These are phyloP conservation scores for Tricholaema leucomelas DNA, from an alignment of 2,113 vertebrate genomes.

Conservation along the genomic window DNA sequence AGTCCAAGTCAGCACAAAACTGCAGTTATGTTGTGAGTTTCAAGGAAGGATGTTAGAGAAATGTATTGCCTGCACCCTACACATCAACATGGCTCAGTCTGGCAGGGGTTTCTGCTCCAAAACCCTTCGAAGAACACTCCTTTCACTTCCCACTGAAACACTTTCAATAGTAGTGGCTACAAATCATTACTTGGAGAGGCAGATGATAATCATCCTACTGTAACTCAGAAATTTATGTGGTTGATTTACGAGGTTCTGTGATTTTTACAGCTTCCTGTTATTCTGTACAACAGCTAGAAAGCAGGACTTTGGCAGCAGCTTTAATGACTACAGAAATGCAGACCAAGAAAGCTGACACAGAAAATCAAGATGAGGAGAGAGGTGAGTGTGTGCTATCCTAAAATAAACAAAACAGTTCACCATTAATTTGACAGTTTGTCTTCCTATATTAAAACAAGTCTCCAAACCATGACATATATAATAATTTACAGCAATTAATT, in stretches of 20 bases:
- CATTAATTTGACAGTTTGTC: not conserved
- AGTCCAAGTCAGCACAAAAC: not conserved
- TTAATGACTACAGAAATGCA: not conserved
- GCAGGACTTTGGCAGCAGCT: not conserved
- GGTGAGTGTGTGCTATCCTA: not conserved
- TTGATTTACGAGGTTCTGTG: not conserved
- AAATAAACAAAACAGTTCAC: not conserved
- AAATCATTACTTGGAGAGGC: not conserved
- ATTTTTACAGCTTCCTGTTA: not conserved
- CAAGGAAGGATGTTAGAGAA: not conserved
- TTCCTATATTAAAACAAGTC: not conserved
- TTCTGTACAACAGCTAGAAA: not conserved
- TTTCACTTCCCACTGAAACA: not conserved
- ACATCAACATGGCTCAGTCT: not conserved
- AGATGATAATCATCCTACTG: not conserved
- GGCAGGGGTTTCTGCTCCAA: not conserved
- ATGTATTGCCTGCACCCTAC: not conserved
- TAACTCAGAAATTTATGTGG: not conserved
- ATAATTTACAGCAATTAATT: conserved; percentile 3
- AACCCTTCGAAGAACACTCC: not conserved
- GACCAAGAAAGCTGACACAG: not conserved
- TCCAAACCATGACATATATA: not conserved
- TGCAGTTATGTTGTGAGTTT: not conserved
- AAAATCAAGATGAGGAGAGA: not conserved
- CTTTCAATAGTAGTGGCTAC: not conserved